These are phyloP conservation scores for Eupithecia abbreviata DNA, from an alignment of 2,888 invertebrate genomes.

Conservation along the genomic window DNA sequence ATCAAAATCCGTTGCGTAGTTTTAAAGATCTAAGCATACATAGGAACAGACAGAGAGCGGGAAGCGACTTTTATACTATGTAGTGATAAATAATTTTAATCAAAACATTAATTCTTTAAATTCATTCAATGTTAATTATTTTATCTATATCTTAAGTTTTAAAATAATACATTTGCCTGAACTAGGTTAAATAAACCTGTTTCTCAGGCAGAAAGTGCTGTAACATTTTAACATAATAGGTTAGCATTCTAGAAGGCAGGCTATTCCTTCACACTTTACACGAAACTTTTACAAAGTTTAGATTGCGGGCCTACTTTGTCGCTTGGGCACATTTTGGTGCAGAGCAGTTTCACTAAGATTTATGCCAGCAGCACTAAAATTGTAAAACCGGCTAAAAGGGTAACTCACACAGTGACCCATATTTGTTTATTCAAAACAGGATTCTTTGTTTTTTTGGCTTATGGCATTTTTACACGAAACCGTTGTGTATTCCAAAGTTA, in stretches of 20 bases:
- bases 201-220: too few species aligned
- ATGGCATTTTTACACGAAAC: constrained; percentile 57
- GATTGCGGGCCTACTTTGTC: too few species aligned
- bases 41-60: too few species aligned
- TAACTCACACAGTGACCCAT: constrained; percentile 24
- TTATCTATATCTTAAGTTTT: too few species aligned
- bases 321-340: background rate
- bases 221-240: background rate
- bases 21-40: too few species aligned
- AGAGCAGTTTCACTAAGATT: background rate
- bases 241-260: background rate
- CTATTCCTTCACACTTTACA: background rate
- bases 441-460: constrained; percentile 54
- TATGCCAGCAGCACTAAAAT: background rate
- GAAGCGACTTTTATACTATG: too few species aligned
- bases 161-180: too few species aligned
- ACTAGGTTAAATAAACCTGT: too few species aligned
- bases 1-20: too few species aligned
- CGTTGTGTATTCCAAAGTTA: constrained; percentile 50
- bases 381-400: background rate
- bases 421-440: constrained; percentile 41
- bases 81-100: too few species aligned
- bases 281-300: background rate
- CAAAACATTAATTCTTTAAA: too few species aligned
- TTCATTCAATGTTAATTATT: too few species aligned